Evolutionary conservation across 2,888 invertebrate genomes (phyloP), one percentile per base, ranked within the genome.

Genomic region (Cataglyphis cursor): DNA sequence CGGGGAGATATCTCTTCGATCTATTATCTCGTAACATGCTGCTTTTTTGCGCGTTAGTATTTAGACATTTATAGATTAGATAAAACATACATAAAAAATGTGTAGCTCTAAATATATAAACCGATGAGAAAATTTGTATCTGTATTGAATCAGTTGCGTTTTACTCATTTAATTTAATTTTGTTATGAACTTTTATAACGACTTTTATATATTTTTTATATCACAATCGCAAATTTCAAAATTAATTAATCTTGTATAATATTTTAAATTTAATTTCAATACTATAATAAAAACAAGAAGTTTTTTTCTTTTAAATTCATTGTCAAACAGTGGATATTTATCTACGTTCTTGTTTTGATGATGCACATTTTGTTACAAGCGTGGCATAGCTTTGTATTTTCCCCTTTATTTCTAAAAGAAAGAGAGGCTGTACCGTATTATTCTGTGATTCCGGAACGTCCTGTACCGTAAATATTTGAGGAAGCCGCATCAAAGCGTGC

Each of bases 391-490:
- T 44, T 41, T 72, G 44, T 24, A 70, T 70, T 59, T 59, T 31
- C 31, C 51, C 51, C 44, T 72, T 76, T 24, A 68, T 57, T 76
- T 80, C 44, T 80, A 80, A 80, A 51, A 51, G 51, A 51, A 51
- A 51, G n/a, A 80, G 78, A 72, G 72, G 35, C 72, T 80, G 35
- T 24, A 80, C 72, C 72, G 59, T 80, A 80, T 80, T 80, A 80
- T 80, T 80, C 72, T 72, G 72, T 72, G 59, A 80, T 80, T 80
- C 78, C 78, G 78, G 44, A 78, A 59, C 78, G 78, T 78, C 72
- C 44, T 80, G 78, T 72, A 80, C 59, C 72, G 78, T 80, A 80
- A 80, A 80, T 80, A 80, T 80, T 80, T 80, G 78, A 80, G 78
- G 78, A 80, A 80, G 78, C 72, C 72, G 78, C 59, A 80, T 80